Evolutionary conservation across 2,113 vertebrate species (phyloP).

Genomic region (Archocentrus centrarchus): DNA sequence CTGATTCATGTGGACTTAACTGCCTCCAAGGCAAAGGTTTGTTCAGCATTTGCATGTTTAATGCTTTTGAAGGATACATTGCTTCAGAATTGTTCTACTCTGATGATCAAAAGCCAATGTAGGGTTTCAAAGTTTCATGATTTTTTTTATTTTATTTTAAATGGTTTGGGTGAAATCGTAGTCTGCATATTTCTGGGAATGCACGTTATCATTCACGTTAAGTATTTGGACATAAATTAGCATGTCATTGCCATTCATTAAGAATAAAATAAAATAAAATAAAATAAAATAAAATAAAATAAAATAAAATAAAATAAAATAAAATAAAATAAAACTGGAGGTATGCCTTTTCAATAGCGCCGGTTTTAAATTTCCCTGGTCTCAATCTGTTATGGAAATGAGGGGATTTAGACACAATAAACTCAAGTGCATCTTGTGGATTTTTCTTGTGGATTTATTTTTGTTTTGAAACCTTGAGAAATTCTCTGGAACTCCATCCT

Average conservation of each 20-base stretch:
- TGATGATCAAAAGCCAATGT: constrained; percentile 15
- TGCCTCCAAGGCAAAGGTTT: constrained; percentile 60
- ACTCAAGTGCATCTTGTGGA: constrained; percentile 64
- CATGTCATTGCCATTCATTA: background rate
- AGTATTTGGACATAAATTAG: constrained; percentile 26
- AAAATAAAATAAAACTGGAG: constrained; percentile 34
- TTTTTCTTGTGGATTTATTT: constrained; percentile 63
- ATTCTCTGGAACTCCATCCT: constrained; percentile 40
- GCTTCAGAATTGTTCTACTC: background rate
- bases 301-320: constrained; percentile 39
- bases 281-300: background rate
- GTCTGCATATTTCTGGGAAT: background rate
- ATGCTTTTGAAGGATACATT: constrained; percentile 39
- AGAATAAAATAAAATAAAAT: background rate
- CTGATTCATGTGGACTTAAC: constrained; percentile 33
- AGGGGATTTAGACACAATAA: constrained; percentile 70
- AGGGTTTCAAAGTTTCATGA: background rate
- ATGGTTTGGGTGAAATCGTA: background rate
- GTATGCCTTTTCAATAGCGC: constrained; percentile 28
- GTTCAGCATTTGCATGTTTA: constrained; percentile 61
- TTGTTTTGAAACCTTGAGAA: constrained; percentile 61
- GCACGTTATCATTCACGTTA: background rate
- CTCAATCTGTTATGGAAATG: constrained; percentile 74
- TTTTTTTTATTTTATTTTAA: background rate
- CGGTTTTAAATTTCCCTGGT: constrained; percentile 34